Evolutionary conservation across 2,797 vertebrate genomes (phyloP), one percentile per base, ranked within the genome.

Genomic region (Diplodus sargus): DNA sequence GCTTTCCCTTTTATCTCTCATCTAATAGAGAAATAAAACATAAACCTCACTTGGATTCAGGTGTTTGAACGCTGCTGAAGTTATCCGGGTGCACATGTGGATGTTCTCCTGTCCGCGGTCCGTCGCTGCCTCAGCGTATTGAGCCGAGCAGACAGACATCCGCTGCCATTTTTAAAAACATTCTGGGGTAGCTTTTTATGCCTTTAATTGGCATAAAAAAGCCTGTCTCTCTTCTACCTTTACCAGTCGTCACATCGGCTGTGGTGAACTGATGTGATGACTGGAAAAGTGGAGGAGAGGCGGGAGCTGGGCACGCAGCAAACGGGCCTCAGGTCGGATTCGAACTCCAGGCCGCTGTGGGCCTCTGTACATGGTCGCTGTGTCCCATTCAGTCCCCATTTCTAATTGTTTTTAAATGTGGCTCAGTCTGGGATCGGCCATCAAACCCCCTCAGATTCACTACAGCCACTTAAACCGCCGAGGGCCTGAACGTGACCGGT

Each of bases 391-490:
- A 34, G 8, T 34, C 34, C 34, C 34, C 28, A 34, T 34, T 9
- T 34, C 6, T 9, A 34, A 34, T 8, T 8, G 66, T 17, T 69
- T 79, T 83, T 16, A 48, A 61, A 61, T 67, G 17, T 45, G 30
- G 43, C 22, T 74, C 39, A 52, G 52, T 54, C 42, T 45, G 49
- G n/a, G 11, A 48, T 71, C 6, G 48, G 74, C 34, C 17, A 57
- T 42, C 20, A 76, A 34, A 65, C 47, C 14, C 39, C 39, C 39
- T 51, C 18, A 56, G 43, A 23, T 45, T 47, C 22, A 76, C 17
- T 5, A 30, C 25, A 30, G 30, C 30, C 43, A 28, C 47, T 57
- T 17, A 4, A 66, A 57, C 49, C 8, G 25, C n/a, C 0, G 22
- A 60, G 45, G 30, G 25, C 51, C 10, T 70, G 20, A 2, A 17